A percentile compares a stretch with the other conserved stretches of the same genome.
These are phyloP conservation scores for Hyppa rectilinea DNA, from an alignment of 2,888 invertebrate species.

Conservation along the genomic window DNA sequence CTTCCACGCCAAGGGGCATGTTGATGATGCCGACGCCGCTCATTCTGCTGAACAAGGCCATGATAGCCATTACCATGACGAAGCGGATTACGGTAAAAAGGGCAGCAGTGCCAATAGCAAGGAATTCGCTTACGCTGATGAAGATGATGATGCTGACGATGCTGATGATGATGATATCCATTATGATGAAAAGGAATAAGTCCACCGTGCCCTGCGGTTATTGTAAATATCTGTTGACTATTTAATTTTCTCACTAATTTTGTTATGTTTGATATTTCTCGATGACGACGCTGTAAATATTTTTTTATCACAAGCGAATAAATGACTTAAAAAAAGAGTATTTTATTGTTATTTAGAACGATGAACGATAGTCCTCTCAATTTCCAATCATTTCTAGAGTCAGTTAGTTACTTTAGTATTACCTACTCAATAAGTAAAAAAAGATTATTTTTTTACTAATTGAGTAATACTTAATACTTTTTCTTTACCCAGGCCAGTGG, in stretches of 20 bases:
- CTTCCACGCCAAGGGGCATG: conserved; percentile 90
- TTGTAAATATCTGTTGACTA: conserved; percentile 78
- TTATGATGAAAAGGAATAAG: conserved; percentile 70
- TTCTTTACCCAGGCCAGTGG: no score
- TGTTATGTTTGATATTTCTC: conserved; percentile 87
- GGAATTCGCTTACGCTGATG: conserved; percentile 85
- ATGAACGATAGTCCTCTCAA: no score
- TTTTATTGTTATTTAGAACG: not conserved
- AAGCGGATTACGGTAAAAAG: conserved; percentile 90
- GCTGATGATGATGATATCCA: conserved; percentile 69
- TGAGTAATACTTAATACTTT: no score
- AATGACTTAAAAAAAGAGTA: conserved; percentile 61
- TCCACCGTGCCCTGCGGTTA: conserved; percentile 47
- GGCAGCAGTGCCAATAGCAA: conserved; percentile 87
- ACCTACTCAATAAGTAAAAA: no score
- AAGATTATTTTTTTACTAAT: no score
- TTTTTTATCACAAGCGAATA: conserved; percentile 81
- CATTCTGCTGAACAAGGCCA: conserved; percentile 91
- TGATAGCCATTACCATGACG: conserved; percentile 89
- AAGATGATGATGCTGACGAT: conserved; percentile 77
- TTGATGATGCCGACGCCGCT: conserved; percentile 88
- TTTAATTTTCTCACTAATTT: conserved; percentile 77
- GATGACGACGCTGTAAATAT: conserved; percentile 71
- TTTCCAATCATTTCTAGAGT: no score
- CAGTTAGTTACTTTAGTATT: no score